Base-by-base conservation (phyloP, 1,140 invertebrate species). In the Apocrypta bakeri region DNA sequence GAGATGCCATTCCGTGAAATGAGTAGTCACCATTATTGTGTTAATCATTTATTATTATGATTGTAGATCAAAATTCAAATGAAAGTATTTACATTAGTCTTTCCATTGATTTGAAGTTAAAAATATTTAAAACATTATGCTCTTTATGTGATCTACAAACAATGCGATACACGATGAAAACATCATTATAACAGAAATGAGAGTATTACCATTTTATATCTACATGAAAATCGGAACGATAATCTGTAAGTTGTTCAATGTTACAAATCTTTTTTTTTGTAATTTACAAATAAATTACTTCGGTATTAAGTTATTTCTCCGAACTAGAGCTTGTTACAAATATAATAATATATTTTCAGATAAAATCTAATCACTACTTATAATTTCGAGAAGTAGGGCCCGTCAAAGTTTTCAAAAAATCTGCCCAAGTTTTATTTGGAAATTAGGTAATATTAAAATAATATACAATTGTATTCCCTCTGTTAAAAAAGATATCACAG, bases 11-110 rank as follows among this genome's bases (percentile, higher is more conserved):
- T n/a, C 83, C 97, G 98, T 90, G 17, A 56, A 56, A 56, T 56
- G n/a, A 56, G 17, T 56, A 48, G 48, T 56, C 48, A 17, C 6
- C n/a, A n/a, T 56, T 21, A n/a, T 21, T 17, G 48, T 21, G n/a
- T 56, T 21, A n/a, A 56, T 56, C n/a, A 56, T 56, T 56, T 56
- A 56, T 56, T 48, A n/a, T n/a, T n/a, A n/a, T n/a, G n/a, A n/a
- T n/a, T 48, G 80, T 94, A 95, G 83, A 95, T 98, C n/a, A 66
- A 48, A 17, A 17, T 48, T 42, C 7, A n/a, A 6, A 56, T 56
- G 48, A n/a, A 56, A 56, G n/a, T 56, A n/a, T 56, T 56, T 56
- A 56, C 48, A 56, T 21, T 56, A 4, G 21, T 56, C 48, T 56
- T 56, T 14, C 48, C 1, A n/a, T 56, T 56, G 21, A 56, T n/a